Evolutionary conservation across 2,888 invertebrate species (phyloP), one percentile per base, ranked within the genome.

Genomic region (Ormyrus thymus): DNA sequence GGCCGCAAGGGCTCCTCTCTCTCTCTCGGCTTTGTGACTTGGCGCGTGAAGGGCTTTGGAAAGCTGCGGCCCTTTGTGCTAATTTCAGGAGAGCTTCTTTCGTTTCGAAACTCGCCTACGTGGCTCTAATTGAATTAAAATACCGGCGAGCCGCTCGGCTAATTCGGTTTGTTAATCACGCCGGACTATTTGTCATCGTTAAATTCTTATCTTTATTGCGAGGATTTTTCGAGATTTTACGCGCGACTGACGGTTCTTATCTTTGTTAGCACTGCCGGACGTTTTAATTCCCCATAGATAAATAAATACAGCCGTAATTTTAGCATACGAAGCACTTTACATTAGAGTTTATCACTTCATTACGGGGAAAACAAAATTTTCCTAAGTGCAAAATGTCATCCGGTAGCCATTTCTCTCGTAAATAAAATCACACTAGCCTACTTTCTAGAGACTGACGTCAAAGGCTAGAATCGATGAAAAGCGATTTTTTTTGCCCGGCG

Each of bases 21-120:
- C 29, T 29, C 29, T 66, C 85, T 86, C 85, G 84, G 83, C 86
- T 87, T 87, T 87, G 87, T 86, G 86, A 86, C 82, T 83, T 82
- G 84, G 84, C 83, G 83, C 84, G 87, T 86, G 85, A 87, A 87
- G 85, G 85, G 84, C 85, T 84, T 83, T 29, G 29, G 29, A 29
- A 83, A 83, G 77, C 79, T 58, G 69, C 70, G 29, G 29, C 29
- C 29, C 29, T 29, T 29, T 29, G 29, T 29, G 29, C 29, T 29
- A 29, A 29, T 29, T 29, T 29, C 3, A 29, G 29, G 29, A 29
- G 29, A 29, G 29, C 29, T 4, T 29, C 29, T 29, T 29, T 29
- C 3, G 4, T 29, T 29, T 29, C 29, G 29, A 29, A 29, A 29
- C 29, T 29, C 29, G 29, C 29, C 29, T 29, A 29, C n/a, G n/a